Conservation (phyloP, 1,140 invertebrate species). For the Piezodorus guildinii region DNA sequence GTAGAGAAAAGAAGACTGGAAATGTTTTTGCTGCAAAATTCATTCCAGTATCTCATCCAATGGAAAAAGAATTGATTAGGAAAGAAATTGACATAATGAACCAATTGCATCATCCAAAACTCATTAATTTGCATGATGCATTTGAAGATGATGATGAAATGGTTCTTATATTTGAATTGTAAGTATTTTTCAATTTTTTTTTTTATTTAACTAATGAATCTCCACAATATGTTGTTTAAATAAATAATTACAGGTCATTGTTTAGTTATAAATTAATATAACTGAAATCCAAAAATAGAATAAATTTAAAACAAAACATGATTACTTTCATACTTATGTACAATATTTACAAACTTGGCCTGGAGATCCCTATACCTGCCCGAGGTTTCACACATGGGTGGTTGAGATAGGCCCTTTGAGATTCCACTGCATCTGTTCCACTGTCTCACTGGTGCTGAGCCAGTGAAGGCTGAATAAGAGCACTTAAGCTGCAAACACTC, state of each 20-base stretch:
- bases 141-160: constrained; percentile 99
- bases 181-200: constrained; percentile 38
- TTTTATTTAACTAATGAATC: background rate
- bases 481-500: no score
- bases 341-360: background rate
- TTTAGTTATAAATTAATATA: no score
- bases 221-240: background rate
- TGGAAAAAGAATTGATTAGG: constrained; percentile 93
- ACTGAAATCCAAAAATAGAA: no score
- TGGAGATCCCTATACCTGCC: no score
- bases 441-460: no score
- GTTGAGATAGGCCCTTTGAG: no score
- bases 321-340: no score
- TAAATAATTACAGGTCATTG: no score
- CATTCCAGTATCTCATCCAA: constrained; percentile 86
- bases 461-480: no score
- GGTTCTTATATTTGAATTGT: constrained; percentile 99
- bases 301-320: no score
- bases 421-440: no score
- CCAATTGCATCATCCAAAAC: constrained; percentile 90
- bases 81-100: constrained; percentile 99
- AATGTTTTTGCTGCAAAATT: constrained; percentile 99
- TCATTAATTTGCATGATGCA: constrained; percentile 96
- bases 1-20: constrained; percentile 87
- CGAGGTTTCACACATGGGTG: no score